Evolutionary conservation across 2,888 invertebrate genomes (phyloP), one percentile per base, ranked within the genome.

Genomic region (Epinotia ramella): DNA sequence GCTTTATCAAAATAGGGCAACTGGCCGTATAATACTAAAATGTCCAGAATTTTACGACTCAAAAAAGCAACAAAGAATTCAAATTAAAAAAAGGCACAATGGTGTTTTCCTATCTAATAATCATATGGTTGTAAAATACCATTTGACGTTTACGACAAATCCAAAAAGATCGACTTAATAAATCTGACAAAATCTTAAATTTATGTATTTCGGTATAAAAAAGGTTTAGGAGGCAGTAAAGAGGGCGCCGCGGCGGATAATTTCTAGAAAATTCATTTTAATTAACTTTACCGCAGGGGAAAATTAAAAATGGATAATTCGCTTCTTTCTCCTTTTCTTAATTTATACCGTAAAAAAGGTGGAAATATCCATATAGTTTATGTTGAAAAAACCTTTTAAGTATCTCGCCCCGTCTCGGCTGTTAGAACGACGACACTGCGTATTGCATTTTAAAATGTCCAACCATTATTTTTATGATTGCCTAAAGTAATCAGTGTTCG

Each of bases 131-230:
- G 86, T 92, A 92, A 92, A 93, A 89, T 90, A 90, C 87, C 86
- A 89, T 91, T 83, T 85, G 92, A 93, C 92, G 62, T 93, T 93
- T 92, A 93, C 90, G 92, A 92, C 90, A 89, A 92, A 91, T 93
- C 89, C 91, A 92, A 91, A 91, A 89, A 88, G 89, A 87, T 87
- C 87, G 90, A 91, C 90, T 90, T 89, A 90, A 91, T 91, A 92
- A 92, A 93, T 92, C 92, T 91, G 91, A 92, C 92, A 91, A 88
- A 89, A 90, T 86, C 87, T 86, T 79, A 87, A 91, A 92, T 93
- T 93, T 93, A 93, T 89, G 88, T 85, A 82, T 85, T 87, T 84
- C 83, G 84, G 86, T 84, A 83, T 86, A 85, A 76, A 77, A 40
- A 78, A 81, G 73, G 77, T 83, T 88, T 85, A 88, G 83, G 89